Conservation (phyloP, 2,797 vertebrate species). For the Tachyglossus aculeatus region DNA sequence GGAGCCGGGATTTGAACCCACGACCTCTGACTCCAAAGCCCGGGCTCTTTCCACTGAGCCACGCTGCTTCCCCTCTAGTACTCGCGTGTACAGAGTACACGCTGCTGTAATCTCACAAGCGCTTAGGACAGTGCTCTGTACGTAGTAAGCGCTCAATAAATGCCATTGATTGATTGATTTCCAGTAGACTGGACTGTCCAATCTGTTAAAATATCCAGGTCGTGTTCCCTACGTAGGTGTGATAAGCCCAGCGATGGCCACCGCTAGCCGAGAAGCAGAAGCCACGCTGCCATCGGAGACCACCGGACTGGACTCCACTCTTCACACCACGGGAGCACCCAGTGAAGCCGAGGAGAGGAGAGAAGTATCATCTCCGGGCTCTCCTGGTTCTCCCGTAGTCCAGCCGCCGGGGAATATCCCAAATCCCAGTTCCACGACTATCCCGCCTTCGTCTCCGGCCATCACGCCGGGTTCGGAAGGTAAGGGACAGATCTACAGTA, state of each 20-base stretch:
- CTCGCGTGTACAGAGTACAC: too few species aligned
- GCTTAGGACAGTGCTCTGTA: too few species aligned
- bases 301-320: constrained; percentile 1
- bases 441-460: background rate
- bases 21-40: too few species aligned
- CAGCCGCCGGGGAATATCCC: constrained; percentile 16
- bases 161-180: too few species aligned
- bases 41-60: too few species aligned
- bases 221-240: constrained; percentile 55
- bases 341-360: constrained; percentile 20
- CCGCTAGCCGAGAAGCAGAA: constrained; percentile 34
- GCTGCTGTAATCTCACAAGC: too few species aligned
- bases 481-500: too few species aligned
- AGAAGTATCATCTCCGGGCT: constrained; percentile 1
- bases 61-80: too few species aligned
- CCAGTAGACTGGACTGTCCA: too few species aligned
- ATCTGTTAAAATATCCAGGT: too few species aligned
- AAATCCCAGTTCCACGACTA: constrained; percentile 11
- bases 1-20: too few species aligned
- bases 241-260: constrained; percentile 42
- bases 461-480: constrained; percentile 49
- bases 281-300: constrained; percentile 26
- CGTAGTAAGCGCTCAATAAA: too few species aligned
- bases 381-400: constrained; percentile 9
- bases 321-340: background rate